Evolutionary conservation across 2,113 vertebrate genomes (phyloP), one percentile per base, ranked within the genome.

Genomic region (Spheniscus mendiculus): DNA sequence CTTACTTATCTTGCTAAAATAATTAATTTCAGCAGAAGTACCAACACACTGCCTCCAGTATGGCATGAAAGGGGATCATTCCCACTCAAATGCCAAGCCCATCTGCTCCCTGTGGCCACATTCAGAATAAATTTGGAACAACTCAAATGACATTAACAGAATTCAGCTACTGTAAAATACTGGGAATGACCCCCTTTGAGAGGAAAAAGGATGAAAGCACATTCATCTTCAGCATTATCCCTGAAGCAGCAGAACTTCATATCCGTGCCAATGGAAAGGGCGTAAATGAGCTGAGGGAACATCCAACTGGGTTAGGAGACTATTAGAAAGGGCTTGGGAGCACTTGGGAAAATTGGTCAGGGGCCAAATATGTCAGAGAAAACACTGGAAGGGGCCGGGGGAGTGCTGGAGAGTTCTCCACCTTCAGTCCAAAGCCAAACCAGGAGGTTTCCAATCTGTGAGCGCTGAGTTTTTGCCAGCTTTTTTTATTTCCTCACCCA

Each of bases 331-430:
- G 82, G 82, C 87, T 95, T 87, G 94, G 87, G 95, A 97, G 87
- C 94, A 96, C 82, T 96, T 96, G 91, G 87, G 74, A 91, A 96
- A 96, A 86, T 85, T 97, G 96, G 84, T 73, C 63, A 94, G 59
- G 21, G n/a, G 94, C 97, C 96, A 96, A 96, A 85, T 86, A 94
- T 81, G 78, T 94, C 87, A 93, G 67, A 73, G 87, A 90, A 96
- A 96, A 95, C 82, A 91, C 8, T 93, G 84, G 81, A 96, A 87
- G 55, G 58, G 12, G 81, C 84, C 16, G 1, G 38, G 73, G 82
- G 87, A 93, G 71, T 26, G 42, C 66, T 97, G 89, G 53, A 95
- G 89, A 91, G 30, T 74, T 94, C 92, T 92, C 69, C 73, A 84
- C 49, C 12, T 82, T 87, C 83, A 84, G n/a, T 59, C 53, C 73